A percentile compares a stretch with the other conserved stretches of the same genome.
These are phyloP conservation scores for Aphelenchoides avenae DNA, from an alignment of 1,140 invertebrate species.

Conservation along the genomic window DNA sequence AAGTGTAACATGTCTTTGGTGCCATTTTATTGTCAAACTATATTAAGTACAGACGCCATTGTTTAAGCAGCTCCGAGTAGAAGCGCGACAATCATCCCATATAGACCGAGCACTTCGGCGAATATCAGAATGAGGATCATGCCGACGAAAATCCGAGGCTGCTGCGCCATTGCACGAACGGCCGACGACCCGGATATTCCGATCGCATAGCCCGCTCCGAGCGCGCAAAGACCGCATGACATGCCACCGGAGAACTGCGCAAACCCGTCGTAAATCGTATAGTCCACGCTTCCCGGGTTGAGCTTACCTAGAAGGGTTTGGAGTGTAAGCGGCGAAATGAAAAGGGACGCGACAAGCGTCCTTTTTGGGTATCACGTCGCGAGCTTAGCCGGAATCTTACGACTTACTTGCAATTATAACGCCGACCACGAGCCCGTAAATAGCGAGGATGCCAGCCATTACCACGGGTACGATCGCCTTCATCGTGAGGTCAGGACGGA, in stretches of 20 bases:
- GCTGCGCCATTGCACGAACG: conserved; percentile 54
- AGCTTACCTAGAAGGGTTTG: too few relatives aligned
- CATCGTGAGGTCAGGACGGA: conserved; percentile 99
- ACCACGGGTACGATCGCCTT: conserved; percentile 99
- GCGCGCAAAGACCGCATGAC: conserved; percentile 56
- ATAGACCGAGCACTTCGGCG: conserved; percentile 77
- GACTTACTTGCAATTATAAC: conserved; percentile 79
- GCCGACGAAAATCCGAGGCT: conserved; percentile 56
- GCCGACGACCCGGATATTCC: conserved; percentile 56
- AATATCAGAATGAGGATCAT: conserved; percentile 59
- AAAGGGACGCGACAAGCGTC: too few relatives aligned
- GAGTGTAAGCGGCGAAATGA: too few relatives aligned
- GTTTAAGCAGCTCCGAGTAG: conserved; percentile 83
- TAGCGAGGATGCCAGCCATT: conserved; percentile 99
- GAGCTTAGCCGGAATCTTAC: conserved; percentile 71
- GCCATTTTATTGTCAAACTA: too few relatives aligned
- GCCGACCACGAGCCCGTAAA: conserved; percentile 97
- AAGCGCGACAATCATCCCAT: conserved; percentile 97
- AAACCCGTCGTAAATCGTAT: conserved; percentile 66
- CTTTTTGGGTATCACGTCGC: too few relatives aligned
- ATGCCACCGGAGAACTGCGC: conserved; percentile 55
- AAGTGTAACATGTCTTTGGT: too few relatives aligned
- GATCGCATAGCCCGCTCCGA: conserved; percentile 58
- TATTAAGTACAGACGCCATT: too few relatives aligned
- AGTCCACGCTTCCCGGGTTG: too few relatives aligned